phyloP scores from a whole-genome alignment of 2,888 invertebrate species.

The Cheilosia scutellata region DNA sequence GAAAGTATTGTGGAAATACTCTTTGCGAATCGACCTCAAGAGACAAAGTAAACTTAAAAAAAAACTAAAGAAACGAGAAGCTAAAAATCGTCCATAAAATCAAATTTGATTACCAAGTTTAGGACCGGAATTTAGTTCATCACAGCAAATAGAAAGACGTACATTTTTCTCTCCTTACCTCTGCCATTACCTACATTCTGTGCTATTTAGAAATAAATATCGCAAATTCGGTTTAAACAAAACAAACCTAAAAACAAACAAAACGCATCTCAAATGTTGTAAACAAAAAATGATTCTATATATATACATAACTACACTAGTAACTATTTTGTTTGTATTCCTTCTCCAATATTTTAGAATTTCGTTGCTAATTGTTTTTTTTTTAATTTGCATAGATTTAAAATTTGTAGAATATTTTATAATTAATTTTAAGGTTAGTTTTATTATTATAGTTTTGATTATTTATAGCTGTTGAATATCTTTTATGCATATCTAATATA shows the following conservation, averaged over 20 bases:
- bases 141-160: constrained; percentile 19
- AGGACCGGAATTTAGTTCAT: constrained; percentile 21
- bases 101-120: constrained; percentile 1
- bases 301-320: constrained; percentile 18
- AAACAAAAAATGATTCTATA: constrained; percentile 36
- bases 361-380: constrained; percentile 23
- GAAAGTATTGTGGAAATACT: constrained; percentile 93
- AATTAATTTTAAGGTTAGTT: constrained; percentile 54
- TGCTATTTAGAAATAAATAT: constrained; percentile 32
- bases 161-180: constrained; percentile 47
- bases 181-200: constrained; percentile 58
- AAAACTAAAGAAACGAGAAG: not conserved
- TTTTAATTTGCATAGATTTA: constrained; percentile 55
- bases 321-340: constrained; percentile 24
- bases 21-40: constrained; percentile 89
- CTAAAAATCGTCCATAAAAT: constrained; percentile 4
- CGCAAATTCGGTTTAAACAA: constrained; percentile 15
- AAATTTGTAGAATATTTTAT: constrained; percentile 44
- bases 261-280: constrained; percentile 28
- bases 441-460: constrained; percentile 46
- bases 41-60: constrained; percentile 80
- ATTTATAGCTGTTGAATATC: constrained; percentile 72
- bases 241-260: constrained; percentile 14
- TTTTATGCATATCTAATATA: constrained; percentile 69
- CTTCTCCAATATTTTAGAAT: constrained; percentile 29